Conservation (phyloP, 2,113 vertebrate species). For the Rynchops niger region DNA sequence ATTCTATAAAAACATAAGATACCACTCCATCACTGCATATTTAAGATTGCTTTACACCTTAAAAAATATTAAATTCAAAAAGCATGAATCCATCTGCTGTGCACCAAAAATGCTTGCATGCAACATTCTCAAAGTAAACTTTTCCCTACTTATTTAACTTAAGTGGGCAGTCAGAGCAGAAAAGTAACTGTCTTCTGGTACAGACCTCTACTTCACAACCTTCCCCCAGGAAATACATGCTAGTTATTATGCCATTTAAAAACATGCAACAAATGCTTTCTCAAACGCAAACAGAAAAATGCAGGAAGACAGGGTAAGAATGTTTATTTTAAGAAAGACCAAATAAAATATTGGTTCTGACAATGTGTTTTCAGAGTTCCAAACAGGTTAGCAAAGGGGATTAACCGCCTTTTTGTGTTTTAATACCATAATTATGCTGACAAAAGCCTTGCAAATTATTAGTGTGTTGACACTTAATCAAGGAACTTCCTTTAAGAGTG, state of each 20-base stretch:
- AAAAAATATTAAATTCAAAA: not conserved
- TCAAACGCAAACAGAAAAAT: not conserved
- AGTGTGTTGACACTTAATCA: not conserved
- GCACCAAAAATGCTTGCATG: not conserved
- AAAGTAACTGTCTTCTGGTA: not conserved
- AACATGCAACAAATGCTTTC: not conserved
- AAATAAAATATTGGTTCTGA: not conserved
- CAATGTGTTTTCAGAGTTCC: not conserved
- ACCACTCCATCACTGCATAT: not conserved
- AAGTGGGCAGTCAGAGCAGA: not conserved
- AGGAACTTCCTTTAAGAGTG: not conserved
- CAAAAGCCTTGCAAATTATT: not conserved
- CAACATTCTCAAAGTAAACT: not conserved
- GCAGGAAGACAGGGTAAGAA: not conserved
- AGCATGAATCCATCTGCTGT: not conserved
- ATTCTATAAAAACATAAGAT: not conserved
- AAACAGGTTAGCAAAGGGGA: not conserved
- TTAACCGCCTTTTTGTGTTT: not conserved
- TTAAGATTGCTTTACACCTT: not conserved
- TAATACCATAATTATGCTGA: not conserved
- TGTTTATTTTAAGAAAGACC: not conserved
- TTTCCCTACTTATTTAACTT: not conserved
- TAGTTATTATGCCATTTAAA: not conserved
- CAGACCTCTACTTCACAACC: not conserved
- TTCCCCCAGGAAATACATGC: not conserved